Evolutionary conservation across 2,888 invertebrate species (phyloP).

Genomic region (Periphyllus acericola): DNA sequence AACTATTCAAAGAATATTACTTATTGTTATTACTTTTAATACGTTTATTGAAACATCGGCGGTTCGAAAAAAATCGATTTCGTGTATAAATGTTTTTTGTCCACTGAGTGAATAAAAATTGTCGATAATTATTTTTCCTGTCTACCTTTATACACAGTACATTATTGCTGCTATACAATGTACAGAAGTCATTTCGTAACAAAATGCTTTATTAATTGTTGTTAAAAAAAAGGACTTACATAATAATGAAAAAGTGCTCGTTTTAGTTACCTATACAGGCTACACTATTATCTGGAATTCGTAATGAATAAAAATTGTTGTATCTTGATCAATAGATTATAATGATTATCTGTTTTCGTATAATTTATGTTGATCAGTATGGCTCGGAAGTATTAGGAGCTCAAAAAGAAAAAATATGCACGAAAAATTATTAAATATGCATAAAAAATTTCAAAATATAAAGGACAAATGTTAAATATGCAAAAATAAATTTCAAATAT

Average conservation of each 20-base stretch:
- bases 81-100: slow-evolving; percentile 1
- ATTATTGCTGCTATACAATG: not conserved
- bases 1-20: not conserved
- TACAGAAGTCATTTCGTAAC: not conserved
- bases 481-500: too few species aligned
- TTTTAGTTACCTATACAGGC: too few species aligned
- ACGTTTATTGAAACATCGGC: slow-evolving; percentile 24
- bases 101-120: not conserved
- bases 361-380: too few species aligned
- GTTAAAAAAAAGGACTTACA: not conserved
- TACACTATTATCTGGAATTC: too few species aligned
- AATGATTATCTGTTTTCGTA: too few species aligned
- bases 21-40: slow-evolving; percentile 6
- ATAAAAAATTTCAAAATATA: too few species aligned
- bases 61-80: not conserved
- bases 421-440: too few species aligned
- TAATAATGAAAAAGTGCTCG: not conserved
- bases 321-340: too few species aligned
- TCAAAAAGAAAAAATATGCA: too few species aligned
- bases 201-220: slow-evolving; percentile 2
- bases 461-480: too few species aligned
- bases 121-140: slow-evolving; percentile 35
- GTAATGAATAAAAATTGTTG: too few species aligned
- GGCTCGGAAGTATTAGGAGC: too few species aligned
- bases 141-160: slow-evolving; percentile 52